These are phyloP conservation scores for Pterocles gutturalis DNA, from an alignment of 2,113 vertebrate genomes.

Conservation along the genomic window DNA sequence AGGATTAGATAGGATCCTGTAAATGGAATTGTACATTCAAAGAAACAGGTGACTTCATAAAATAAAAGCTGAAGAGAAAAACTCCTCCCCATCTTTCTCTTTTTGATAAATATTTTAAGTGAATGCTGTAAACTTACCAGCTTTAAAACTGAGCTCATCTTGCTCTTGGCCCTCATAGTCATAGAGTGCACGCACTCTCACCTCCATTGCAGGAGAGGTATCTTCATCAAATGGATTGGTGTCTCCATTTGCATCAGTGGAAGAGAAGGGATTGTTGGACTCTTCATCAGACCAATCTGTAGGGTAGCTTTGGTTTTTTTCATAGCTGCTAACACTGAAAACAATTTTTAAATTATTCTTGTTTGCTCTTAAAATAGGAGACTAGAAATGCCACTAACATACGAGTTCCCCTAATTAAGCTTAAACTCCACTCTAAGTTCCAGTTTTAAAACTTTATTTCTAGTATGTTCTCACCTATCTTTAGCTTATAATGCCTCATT, in stretches of 20 bases:
- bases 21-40: not conserved
- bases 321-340: conserved; percentile 84
- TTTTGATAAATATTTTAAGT: not conserved
- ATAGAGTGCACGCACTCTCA: conserved; percentile 91
- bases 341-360: not conserved
- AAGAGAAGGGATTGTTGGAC: conserved; percentile 89
- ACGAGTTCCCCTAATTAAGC: not conserved
- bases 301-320: conserved; percentile 85
- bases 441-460: not conserved
- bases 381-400: not conserved
- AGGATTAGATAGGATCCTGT: not conserved
- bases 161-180: conserved; percentile 98
- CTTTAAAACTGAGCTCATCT: conserved; percentile 96
- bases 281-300: conserved; percentile 94
- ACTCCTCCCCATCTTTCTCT: not conserved
- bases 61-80: not conserved
- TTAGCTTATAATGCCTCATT: not conserved
- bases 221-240: conserved; percentile 96
- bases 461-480: not conserved
- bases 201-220: conserved; percentile 76
- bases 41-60: not conserved
- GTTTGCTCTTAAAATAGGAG: not conserved
- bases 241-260: conserved; percentile 86
- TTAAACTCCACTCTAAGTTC: not conserved
- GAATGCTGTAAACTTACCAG: conserved; percentile 78